Evolutionary conservation across 2,888 invertebrate genomes (phyloP).

Genomic region (Schizotus pectinicornis): DNA sequence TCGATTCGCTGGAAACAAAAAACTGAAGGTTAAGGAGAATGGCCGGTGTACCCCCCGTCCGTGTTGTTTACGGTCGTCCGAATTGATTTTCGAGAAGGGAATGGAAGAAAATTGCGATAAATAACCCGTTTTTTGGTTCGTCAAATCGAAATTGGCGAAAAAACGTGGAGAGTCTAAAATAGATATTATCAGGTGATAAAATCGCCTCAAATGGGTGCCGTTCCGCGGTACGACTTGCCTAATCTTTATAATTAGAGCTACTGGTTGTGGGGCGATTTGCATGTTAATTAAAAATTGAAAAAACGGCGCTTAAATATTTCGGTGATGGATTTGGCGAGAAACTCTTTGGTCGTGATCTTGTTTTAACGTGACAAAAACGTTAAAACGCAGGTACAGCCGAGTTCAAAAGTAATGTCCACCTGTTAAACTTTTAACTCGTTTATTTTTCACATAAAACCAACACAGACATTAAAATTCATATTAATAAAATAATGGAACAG

Average conservation of each 20-base stretch:
- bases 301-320: slow-evolving; percentile 16
- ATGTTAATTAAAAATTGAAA: slow-evolving; percentile 4
- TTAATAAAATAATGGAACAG: too few relatives aligned
- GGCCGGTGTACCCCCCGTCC: background rate
- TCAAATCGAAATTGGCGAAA: too few relatives aligned
- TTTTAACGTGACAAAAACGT: slow-evolving; percentile 5
- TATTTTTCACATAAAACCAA: too few relatives aligned
- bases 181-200: too few relatives aligned
- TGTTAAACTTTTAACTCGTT: too few relatives aligned
- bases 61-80: background rate
- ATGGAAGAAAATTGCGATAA: background rate
- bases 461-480: too few relatives aligned
- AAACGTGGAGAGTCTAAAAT: too few relatives aligned
- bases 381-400: slow-evolving; percentile 7
- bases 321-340: slow-evolving; percentile 2
- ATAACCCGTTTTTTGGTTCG: background rate
- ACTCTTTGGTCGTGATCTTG: background rate
- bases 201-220: too few relatives aligned
- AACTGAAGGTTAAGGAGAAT: slow-evolving; percentile 17
- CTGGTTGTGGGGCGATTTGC: slow-evolving; percentile 2
- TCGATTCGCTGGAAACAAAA: slow-evolving; percentile 5
- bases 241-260: too few relatives aligned
- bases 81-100: too few relatives aligned
- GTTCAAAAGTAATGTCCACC: too few relatives aligned
- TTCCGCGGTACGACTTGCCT: too few relatives aligned